A percentile compares a stretch with the other conserved stretches of the same genome.
Conservation (phyloP, 1,140 invertebrate genomes). For the Wasmannia auropunctata region DNA sequence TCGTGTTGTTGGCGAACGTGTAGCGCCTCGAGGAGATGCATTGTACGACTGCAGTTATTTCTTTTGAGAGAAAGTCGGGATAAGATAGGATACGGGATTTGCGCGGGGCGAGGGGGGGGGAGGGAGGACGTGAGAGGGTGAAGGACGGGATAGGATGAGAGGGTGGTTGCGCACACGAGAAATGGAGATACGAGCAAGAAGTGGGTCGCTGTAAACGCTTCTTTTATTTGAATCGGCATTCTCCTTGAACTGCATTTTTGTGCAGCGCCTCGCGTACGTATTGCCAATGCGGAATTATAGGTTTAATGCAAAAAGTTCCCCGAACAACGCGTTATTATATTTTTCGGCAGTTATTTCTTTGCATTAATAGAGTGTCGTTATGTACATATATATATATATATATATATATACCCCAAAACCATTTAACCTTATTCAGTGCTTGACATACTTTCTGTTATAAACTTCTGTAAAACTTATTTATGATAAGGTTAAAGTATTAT, state of each 20-base stretch:
- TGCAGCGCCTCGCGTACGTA: slow-evolving; percentile 23
- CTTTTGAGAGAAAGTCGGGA: slow-evolving; percentile 53
- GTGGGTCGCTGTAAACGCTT: slow-evolving; percentile 49
- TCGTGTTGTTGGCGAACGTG: slow-evolving; percentile 69
- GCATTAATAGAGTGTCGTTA: background rate
- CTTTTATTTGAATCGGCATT: slow-evolving; percentile 52
- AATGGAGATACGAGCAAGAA: slow-evolving; percentile 51
- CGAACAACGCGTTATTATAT: slow-evolving; percentile 5
- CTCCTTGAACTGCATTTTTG: slow-evolving; percentile 46
- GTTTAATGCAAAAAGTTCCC: background rate
- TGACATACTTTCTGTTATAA: background rate
- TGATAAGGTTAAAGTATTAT: background rate
- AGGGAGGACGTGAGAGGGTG: background rate
- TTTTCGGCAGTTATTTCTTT: background rate
- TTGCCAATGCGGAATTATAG: background rate
- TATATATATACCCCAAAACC: no score
- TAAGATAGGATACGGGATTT: slow-evolving; percentile 57
- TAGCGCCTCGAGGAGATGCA: slow-evolving; percentile 66
- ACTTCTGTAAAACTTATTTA: background rate
- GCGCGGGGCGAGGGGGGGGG: background rate
- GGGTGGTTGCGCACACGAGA: slow-evolving; percentile 14
- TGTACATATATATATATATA: no score
- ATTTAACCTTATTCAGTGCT: background rate
- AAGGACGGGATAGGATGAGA: background rate
- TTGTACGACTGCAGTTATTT: slow-evolving; percentile 59